These are phyloP conservation scores for Meghimatium bilineatum DNA, from an alignment of 2,888 invertebrate genomes.

Conservation along the genomic window DNA sequence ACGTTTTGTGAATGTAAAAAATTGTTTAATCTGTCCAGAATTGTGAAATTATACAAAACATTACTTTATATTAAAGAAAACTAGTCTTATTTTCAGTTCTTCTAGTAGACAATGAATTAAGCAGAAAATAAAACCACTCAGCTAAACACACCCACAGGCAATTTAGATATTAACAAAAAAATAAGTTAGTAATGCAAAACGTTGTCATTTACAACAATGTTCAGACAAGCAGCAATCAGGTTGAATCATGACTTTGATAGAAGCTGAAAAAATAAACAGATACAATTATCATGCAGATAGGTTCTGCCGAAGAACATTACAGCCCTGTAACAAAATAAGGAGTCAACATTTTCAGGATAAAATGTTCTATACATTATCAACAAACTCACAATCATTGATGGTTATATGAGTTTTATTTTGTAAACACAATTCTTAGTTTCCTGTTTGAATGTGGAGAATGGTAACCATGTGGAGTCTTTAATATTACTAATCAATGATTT, in stretches of 20 bases:
- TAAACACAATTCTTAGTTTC: no score
- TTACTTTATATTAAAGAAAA: no score
- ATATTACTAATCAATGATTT: no score
- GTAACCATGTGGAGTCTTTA: no score
- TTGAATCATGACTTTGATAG: neutral
- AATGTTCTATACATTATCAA: neutral
- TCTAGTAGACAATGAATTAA: neutral
- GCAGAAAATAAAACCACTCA: neutral
- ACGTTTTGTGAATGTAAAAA: no score
- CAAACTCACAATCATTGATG: no score
- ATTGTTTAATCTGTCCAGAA: no score
- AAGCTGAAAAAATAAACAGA: neutral
- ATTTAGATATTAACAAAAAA: neutral
- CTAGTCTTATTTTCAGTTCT: neutral
- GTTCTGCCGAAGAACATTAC: neutral
- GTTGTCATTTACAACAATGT: neutral
- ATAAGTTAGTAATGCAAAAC: neutral
- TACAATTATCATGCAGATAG: neutral
- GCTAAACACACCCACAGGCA: neutral
- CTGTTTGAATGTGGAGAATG: no score
- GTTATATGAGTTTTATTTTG: no score
- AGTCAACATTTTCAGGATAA: neutral
- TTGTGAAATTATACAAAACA: no score
- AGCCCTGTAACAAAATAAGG: neutral
- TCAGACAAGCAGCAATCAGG: constrained; percentile 9